Percentiles rank a stretch among this genome's conserved stretches.
phyloP scores from a whole-genome alignment of 2,888 invertebrate genomes.

The Altica lythri region DNA sequence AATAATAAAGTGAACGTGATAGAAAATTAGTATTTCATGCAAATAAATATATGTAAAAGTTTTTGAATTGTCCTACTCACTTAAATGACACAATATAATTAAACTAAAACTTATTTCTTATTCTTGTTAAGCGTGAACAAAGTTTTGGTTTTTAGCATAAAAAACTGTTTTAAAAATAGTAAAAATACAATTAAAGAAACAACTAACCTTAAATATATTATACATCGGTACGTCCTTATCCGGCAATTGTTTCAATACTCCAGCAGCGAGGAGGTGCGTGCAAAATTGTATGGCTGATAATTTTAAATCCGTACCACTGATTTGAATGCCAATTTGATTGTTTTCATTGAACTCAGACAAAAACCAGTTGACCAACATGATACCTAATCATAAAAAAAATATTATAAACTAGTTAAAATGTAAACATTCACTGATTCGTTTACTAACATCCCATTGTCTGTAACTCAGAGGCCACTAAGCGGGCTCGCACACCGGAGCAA shows the following conservation, averaged over 20 bases:
- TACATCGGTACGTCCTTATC: constrained; percentile 73
- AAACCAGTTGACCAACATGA: constrained; percentile 91
- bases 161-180: neutral
- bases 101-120: too few relatives aligned
- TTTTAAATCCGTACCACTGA: constrained; percentile 74
- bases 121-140: too few relatives aligned
- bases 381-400: constrained; percentile 64
- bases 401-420: neutral
- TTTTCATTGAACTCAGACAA: constrained; percentile 76
- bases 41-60: too few relatives aligned
- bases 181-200: neutral
- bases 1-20: too few relatives aligned
- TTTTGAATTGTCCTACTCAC: too few relatives aligned
- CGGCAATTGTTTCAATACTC: constrained; percentile 79
- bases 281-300: constrained; percentile 82
- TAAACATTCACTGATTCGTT: too few relatives aligned
- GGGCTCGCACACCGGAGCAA: too few relatives aligned
- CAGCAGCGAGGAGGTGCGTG: constrained; percentile 84
- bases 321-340: constrained; percentile 65
- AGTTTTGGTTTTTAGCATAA: neutral
- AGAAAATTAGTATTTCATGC: too few relatives aligned
- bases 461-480: too few relatives aligned
- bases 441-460: too few relatives aligned
- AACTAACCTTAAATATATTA: constrained; percentile 71
- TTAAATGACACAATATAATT: too few relatives aligned